Percentiles rank a stretch among this genome's conserved stretches.
Conservation (phyloP, 2,113 vertebrate genomes). For the Ailuropoda melanoleuca region DNA sequence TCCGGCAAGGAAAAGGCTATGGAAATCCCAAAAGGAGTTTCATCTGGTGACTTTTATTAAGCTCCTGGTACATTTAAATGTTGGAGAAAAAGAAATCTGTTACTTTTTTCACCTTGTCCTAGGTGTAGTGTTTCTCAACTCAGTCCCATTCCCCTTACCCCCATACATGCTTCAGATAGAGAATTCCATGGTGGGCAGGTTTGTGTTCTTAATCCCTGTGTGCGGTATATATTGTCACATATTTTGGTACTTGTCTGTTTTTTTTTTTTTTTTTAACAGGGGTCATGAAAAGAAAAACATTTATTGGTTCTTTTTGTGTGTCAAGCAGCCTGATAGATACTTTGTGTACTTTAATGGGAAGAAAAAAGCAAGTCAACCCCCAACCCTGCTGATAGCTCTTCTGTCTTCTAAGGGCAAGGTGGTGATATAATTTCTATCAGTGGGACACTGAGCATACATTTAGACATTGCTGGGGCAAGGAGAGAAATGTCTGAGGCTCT, state of each 20-base stretch:
- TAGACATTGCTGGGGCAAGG: neutral
- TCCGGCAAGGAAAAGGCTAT: neutral
- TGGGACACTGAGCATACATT: neutral
- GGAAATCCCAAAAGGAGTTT: neutral
- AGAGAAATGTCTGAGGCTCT: neutral
- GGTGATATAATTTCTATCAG: neutral
- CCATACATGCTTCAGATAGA: neutral
- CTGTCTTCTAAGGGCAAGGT: neutral
- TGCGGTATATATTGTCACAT: neutral
- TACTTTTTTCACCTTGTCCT: neutral
- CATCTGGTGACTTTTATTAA: neutral
- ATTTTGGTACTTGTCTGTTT: neutral
- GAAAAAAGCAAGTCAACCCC: neutral
- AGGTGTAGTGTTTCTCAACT: too few species aligned
- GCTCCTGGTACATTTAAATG: neutral
- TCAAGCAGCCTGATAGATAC: neutral
- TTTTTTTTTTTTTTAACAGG: neutral
- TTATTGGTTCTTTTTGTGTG: neutral
- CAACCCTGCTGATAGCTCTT: neutral
- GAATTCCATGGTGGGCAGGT: neutral
- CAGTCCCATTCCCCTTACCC: neutral
- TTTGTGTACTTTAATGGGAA: neutral
- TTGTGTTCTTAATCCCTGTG: neutral
- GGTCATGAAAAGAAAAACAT: neutral
- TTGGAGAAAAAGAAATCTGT: neutral